phyloP scores from a whole-genome alignment of 2,888 invertebrate species.

The Pasiphila rectangulata region DNA sequence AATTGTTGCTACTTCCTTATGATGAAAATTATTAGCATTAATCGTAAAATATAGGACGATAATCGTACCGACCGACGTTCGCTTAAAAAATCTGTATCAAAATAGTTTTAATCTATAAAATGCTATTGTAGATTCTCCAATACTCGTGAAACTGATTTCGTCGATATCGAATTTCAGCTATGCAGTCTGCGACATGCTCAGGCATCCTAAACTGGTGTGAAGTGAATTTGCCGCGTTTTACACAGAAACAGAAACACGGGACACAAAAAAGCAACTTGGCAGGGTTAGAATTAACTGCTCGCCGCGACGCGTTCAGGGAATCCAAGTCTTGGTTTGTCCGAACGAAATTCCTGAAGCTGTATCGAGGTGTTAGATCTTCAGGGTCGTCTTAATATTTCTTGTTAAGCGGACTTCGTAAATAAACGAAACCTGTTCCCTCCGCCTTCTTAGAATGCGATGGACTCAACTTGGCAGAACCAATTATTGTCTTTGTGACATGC shows the following conservation, averaged over 20 bases:
- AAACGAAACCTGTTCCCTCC: conserved; percentile 15
- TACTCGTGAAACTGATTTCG: conserved; percentile 15
- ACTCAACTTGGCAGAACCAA: not conserved
- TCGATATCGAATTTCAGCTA: conserved; percentile 22
- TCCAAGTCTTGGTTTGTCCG: conserved; percentile 52
- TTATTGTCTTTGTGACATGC: not conserved
- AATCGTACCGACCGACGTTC: too few species aligned
- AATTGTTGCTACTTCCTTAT: too few species aligned
- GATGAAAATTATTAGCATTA: too few species aligned
- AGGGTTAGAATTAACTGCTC: conserved; percentile 56
- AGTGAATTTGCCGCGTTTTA: conserved; percentile 43
- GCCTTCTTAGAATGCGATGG: conserved; percentile 12
- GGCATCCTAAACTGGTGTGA: conserved; percentile 43
- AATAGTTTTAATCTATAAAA: too few species aligned
- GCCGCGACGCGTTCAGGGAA: conserved; percentile 59
- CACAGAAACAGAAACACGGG: conserved; percentile 40
- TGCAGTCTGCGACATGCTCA: conserved; percentile 23
- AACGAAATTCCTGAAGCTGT: conserved; percentile 52
- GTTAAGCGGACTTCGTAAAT: conserved; percentile 15
- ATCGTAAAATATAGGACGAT: too few species aligned
- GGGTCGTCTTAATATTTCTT: conserved; percentile 37
- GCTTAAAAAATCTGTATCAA: too few species aligned
- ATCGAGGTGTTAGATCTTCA: conserved; percentile 47
- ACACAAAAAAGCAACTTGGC: conserved; percentile 48
- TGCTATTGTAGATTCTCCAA: conserved; percentile 18